phyloP scores from a whole-genome alignment of 2,113 vertebrate species.

The Heptranchias perlo region DNA sequence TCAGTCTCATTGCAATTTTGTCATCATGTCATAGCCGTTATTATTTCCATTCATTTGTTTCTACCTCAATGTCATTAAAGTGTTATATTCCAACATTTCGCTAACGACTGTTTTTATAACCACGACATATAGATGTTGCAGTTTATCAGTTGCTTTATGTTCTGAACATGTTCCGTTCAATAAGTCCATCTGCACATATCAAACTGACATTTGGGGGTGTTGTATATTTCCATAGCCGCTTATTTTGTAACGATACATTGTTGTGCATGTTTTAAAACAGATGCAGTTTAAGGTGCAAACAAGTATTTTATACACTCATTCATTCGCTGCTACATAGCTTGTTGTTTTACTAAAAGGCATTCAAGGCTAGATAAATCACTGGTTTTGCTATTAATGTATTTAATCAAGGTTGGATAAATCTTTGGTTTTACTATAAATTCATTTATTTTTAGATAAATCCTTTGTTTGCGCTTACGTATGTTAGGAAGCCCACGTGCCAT shows the following conservation, averaged over 20 bases:
- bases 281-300: neutral
- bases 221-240: neutral
- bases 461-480: neutral
- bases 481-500: neutral
- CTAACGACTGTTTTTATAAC: neutral
- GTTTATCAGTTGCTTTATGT: constrained; percentile 7
- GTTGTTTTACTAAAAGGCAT: neutral
- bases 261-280: neutral
- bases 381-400: neutral
- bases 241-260: neutral
- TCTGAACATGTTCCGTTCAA: neutral
- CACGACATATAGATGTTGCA: neutral
- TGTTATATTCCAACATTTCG: neutral
- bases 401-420: neutral
- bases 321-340: neutral
- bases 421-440: neutral
- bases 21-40: neutral
- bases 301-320: neutral
- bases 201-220: neutral
- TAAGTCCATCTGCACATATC: neutral
- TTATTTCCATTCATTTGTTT: neutral
- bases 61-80: no score
- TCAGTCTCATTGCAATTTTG: neutral
- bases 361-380: neutral
- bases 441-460: neutral